phyloP scores from a whole-genome alignment of 2,113 vertebrate genomes.

The Excalfactoria chinensis region DNA sequence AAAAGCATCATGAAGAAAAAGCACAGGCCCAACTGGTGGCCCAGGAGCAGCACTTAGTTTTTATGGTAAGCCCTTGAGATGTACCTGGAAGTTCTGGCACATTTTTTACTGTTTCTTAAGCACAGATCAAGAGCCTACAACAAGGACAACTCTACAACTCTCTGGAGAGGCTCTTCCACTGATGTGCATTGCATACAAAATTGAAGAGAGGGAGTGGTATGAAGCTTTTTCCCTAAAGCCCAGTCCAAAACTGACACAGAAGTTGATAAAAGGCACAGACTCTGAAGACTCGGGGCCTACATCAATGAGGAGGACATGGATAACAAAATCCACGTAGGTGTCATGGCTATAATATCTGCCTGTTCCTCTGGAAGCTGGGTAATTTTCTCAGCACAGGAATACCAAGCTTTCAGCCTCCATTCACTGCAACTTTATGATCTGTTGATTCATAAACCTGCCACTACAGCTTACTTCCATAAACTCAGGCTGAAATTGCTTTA shows the following conservation, averaged over 20 bases:
- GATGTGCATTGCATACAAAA: fast-evolving
- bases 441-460: constrained; percentile 63
- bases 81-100: background rate
- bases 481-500: constrained; percentile 61
- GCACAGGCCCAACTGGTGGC: background rate
- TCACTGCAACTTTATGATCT: constrained; percentile 51
- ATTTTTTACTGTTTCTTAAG: background rate
- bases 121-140: background rate
- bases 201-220: background rate
- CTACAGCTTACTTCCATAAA: constrained; percentile 40
- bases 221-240: background rate
- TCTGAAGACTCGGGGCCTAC: background rate
- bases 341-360: background rate
- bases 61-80: background rate
- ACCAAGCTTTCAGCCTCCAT: background rate
- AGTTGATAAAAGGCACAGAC: background rate
- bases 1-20: background rate
- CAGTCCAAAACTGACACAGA: background rate
- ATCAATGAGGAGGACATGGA: background rate
- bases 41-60: background rate
- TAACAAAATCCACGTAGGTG: background rate
- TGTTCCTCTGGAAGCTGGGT: background rate
- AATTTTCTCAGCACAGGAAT: constrained; percentile 45
- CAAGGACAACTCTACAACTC: background rate
- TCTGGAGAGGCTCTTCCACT: background rate